Base-by-base conservation (phyloP, 2,888 invertebrate genomes). In the Dolichomitus sp. region DNA sequence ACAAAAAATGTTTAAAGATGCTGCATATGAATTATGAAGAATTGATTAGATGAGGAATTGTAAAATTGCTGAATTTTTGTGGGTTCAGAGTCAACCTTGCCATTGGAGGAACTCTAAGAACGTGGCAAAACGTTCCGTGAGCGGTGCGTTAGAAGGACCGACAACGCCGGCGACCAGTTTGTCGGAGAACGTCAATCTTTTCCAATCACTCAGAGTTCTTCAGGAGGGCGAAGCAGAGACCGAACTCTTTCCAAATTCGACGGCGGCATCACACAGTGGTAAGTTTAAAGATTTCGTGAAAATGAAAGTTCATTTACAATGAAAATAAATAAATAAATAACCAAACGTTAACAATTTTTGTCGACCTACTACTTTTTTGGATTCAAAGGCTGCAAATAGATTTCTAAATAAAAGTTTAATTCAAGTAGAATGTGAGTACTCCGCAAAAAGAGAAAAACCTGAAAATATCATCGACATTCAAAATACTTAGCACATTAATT, bases 91-190 rank as follows among this genome's bases (percentile, higher is more conserved):
- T 84, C 98, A 98, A 94, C 97, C 98, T 0, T 98, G 98, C 90
- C 98, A 98, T 93, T 98, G 98, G 98, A 96, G 98, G 82, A 98
- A 98, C 91, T 96, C 98, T 87, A 98, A 98, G 94, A 96, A 95
- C 78, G 96, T 97, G 42, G 95, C 95, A 33, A 97, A 97, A 90
- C 96, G 98, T 88, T 97, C 97, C 48, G 94, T 96, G 54, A 88
- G 94, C 84, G 93, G 94, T 66, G 91, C 94, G 40, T 90, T 95
- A 1, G 89, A 93, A 90, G 91, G 94, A 7, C 84, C 95, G 83
- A 90, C 94, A 74, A 90, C 94, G 45, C 91, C 94, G 17, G 93
- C 94, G 23, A 92, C 94, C 33, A 94, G 95, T 80, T 91, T 98
- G 12, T 98, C 98, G 0, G 98, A 98, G 94, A 98, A 98, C 92